Evolutionary conservation across 2,113 vertebrate genomes (phyloP).

Genomic region (Typhlomys cinereus): DNA sequence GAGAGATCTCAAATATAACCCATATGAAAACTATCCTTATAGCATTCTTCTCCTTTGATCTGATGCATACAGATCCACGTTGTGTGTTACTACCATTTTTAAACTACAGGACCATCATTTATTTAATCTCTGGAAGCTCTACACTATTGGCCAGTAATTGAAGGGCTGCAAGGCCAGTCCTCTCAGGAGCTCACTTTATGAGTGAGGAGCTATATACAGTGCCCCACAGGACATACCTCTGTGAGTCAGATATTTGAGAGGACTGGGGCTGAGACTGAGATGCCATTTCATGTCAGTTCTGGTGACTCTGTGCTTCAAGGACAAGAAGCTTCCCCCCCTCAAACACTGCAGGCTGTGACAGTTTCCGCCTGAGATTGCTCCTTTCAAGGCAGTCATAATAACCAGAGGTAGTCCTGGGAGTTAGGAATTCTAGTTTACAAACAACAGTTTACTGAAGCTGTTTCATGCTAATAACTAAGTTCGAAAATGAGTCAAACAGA

Average conservation of each 20-base stretch:
- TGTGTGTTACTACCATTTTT: not conserved
- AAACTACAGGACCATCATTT: not conserved
- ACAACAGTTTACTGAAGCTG: constrained; percentile 78
- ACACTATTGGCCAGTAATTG: not conserved
- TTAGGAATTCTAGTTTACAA: constrained; percentile 73
- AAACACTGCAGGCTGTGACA: not conserved
- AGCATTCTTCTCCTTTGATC: not conserved
- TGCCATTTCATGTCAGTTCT: not conserved
- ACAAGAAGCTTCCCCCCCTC: not conserved
- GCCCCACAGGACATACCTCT: accelerated
- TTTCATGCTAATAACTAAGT: constrained; percentile 81
- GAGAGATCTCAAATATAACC: not conserved
- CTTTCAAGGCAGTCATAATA: constrained; percentile 57
- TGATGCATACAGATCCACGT: not conserved
- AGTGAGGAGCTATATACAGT: not conserved
- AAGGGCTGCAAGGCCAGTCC: not conserved
- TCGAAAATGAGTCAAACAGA: constrained; percentile 84
- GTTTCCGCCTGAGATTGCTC: not conserved
- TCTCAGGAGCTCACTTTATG: not conserved
- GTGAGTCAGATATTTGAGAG: not conserved
- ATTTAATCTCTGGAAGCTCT: not conserved
- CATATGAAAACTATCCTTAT: not conserved
- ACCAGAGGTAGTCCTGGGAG: constrained; percentile 59
- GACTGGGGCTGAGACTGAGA: not conserved
- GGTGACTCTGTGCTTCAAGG: not conserved